Percentiles rank a stretch among this genome's conserved stretches.
Evolutionary conservation across 1,140 invertebrate species (phyloP).

Genomic region (Matsumurasca onukii): DNA sequence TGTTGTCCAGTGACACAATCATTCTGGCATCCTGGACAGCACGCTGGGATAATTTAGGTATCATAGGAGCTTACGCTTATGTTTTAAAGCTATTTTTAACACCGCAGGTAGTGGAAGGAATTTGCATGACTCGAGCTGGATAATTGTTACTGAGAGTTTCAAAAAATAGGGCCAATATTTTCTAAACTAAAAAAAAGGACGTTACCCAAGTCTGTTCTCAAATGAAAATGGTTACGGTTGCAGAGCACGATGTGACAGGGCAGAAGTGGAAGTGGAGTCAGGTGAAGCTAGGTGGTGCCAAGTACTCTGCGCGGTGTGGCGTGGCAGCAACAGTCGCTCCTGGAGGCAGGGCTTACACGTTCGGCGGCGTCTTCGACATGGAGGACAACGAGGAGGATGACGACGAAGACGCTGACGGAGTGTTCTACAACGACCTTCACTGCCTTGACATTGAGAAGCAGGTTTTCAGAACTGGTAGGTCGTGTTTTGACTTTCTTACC

Average conservation of each 20-base stretch:
- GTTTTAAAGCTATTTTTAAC: too few species aligned
- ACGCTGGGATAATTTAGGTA: too few species aligned
- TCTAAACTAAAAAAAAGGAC: too few species aligned
- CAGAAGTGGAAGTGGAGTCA: conserved; percentile 75
- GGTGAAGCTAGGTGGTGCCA: conserved; percentile 66
- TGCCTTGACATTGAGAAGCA: conserved; percentile 67
- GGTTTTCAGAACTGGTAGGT: conserved; percentile 6
- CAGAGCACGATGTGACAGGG: conserved; percentile 61
- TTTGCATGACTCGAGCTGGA: too few species aligned
- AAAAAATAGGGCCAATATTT: too few species aligned
- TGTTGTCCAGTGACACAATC: too few species aligned
- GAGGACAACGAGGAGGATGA: conserved; percentile 73
- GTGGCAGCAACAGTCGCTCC: conserved; percentile 55
- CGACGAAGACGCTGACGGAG: conserved; percentile 75
- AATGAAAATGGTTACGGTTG: too few species aligned
- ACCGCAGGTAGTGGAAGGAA: too few species aligned
- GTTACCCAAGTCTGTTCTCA: too few species aligned
- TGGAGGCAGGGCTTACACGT: conserved; percentile 65
- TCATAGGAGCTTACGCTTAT: too few species aligned
- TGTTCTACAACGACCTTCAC: conserved; percentile 82
- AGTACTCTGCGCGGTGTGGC: conserved; percentile 68
- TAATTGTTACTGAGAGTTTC: too few species aligned
- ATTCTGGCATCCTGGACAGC: too few species aligned
- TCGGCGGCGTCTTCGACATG: conserved; percentile 74
- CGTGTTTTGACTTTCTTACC: not conserved